phyloP scores from a whole-genome alignment of 2,113 vertebrate genomes.

The Tichodroma muraria region DNA sequence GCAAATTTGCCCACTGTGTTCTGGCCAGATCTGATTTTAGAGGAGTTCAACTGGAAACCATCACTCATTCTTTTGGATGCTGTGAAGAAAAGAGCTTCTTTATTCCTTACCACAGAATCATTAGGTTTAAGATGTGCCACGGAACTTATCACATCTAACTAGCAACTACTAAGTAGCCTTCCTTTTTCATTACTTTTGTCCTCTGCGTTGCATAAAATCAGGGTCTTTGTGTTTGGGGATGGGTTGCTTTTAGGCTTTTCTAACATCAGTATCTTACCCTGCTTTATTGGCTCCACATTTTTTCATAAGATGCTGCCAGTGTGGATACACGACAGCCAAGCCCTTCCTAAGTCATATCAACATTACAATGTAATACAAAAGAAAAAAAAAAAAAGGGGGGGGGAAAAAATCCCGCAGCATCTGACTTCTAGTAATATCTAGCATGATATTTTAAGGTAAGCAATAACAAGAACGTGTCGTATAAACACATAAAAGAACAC shows the following conservation, averaged over 20 bases:
- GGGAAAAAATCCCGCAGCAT: neutral
- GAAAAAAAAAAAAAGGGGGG: neutral
- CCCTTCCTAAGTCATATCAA: neutral
- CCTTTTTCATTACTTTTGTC: neutral
- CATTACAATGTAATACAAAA: neutral
- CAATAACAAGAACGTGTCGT: neutral
- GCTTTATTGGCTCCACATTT: neutral
- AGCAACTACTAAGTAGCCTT: neutral
- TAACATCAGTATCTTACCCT: neutral
- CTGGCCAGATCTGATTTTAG: neutral
- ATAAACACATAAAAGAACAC: neutral
- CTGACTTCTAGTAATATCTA: neutral
- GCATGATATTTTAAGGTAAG: neutral
- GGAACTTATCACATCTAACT: neutral
- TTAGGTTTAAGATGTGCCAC: neutral
- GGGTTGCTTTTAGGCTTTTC: neutral
- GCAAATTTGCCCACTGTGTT: neutral
- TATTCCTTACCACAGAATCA: neutral
- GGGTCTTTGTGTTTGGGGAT: neutral
- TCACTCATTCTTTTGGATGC: neutral
- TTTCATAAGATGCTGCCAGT: neutral
- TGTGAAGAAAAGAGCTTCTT: neutral
- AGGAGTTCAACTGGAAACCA: neutral
- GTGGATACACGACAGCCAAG: neutral
- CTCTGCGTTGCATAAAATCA: neutral